Evolutionary conservation across 2,113 vertebrate genomes (phyloP).

Genomic region (Solenodon paradoxus): DNA sequence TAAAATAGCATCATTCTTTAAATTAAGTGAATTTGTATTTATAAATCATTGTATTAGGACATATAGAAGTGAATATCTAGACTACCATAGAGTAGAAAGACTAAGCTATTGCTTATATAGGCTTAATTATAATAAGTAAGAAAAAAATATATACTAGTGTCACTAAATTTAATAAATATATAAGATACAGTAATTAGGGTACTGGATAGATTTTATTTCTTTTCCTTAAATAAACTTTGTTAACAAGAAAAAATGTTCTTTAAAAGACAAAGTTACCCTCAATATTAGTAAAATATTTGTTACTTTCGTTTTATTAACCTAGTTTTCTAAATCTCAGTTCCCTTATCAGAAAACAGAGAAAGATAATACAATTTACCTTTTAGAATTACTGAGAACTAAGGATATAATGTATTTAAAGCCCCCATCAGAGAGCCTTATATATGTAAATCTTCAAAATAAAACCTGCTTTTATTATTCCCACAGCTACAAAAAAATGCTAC

Average conservation of each 20-base stretch:
- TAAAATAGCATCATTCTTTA: neutral
- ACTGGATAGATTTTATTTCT: neutral
- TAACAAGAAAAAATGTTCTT: neutral
- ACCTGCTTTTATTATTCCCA: neutral
- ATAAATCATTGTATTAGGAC: neutral
- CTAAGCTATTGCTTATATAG: neutral
- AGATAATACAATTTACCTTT: neutral
- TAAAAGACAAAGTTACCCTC: neutral
- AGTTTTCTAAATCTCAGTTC: neutral
- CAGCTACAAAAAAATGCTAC: neutral
- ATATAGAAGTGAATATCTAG: neutral
- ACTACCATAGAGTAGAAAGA: neutral
- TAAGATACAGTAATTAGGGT: neutral
- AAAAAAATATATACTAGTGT: neutral
- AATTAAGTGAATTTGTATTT: neutral
- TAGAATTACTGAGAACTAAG: neutral
- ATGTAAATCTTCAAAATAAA: conserved; percentile 19
- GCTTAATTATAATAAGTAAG: neutral
- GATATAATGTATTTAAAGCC: neutral
- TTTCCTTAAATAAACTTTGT: neutral
- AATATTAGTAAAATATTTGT: neutral
- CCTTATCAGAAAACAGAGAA: neutral
- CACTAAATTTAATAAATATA: neutral
- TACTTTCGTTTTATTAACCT: neutral
- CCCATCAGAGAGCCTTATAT: neutral